Evolutionary conservation across 2,797 vertebrate genomes (phyloP), one percentile per base, ranked within the genome.

Genomic region (Apogon hyalosoma): DNA sequence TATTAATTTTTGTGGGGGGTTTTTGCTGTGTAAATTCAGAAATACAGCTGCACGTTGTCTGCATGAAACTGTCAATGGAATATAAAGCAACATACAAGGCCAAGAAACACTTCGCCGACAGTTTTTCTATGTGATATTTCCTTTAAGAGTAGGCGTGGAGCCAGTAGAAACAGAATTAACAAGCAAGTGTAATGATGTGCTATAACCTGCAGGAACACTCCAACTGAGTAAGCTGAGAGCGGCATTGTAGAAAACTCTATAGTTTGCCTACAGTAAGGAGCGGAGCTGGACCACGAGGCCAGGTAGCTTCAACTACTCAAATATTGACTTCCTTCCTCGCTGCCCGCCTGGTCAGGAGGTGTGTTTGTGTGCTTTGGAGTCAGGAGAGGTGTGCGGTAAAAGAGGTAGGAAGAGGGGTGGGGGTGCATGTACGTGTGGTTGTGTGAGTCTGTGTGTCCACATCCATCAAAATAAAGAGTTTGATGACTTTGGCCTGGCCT

Each of bases 261-360:
- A 58, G 68, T 77, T 78, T 73, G 65, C 38, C 71, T 73, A 76
- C 69, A 80, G 76, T 73, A 15, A 60, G 73, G 80, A 75, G 65
- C 16, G 50, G 69, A 83, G 75, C 76, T 82, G 12, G 49, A 82
- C 71, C 77, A 47, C 31, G 46, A 70, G 73, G 76, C 82, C 85
- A 82, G 84, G 88, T 88, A 89, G 84, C 84, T 81, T 57, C 63
- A 76, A 80, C 87, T 91, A 75, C 71, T 88, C 89, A 93, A 94
- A 94, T 92, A 93, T 92, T 92, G 89, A 92, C 92, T 92, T 93
- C 90, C 90, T 93, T 87, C 87, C 90, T 90, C 47, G 14, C 85
- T 66, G 82, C 76, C 84, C 43, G 86, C 78, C 80, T 79, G 79
- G 62, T 90, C 82, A 73, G 82, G 84, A 88, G 66, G 87, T 85